phyloP scores from a whole-genome alignment of 2,888 invertebrate species.

The Nomada ruficornis region DNA sequence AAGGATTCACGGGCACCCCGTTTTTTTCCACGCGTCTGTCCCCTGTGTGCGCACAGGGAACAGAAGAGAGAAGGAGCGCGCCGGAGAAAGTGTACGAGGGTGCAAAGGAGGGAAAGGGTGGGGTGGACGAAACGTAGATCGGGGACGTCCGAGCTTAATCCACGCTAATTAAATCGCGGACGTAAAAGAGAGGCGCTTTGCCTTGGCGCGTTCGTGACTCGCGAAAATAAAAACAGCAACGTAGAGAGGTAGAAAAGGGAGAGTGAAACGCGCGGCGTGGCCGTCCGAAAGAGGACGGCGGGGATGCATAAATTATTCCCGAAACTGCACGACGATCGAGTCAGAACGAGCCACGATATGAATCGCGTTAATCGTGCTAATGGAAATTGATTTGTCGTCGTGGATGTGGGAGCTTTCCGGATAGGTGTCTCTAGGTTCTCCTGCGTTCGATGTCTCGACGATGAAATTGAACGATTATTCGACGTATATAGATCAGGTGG shows the following conservation, averaged over 20 bases:
- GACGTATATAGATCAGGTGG: neutral
- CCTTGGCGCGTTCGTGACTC: slow-evolving; percentile 70
- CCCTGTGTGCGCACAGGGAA: neutral
- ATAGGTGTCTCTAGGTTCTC: slow-evolving; percentile 16
- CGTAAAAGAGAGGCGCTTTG: slow-evolving; percentile 68
- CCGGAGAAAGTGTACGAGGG: neutral
- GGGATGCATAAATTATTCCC: slow-evolving; percentile 68
- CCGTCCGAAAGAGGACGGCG: slow-evolving; percentile 45
- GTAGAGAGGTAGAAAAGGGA: slow-evolving; percentile 35
- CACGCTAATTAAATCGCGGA: slow-evolving; percentile 72
- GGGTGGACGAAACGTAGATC: slow-evolving; percentile 55
- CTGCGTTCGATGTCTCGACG: neutral
- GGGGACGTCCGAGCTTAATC: slow-evolving; percentile 69
- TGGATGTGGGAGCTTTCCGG: slow-evolving; percentile 24
- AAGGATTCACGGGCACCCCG: slow-evolving; percentile 54
- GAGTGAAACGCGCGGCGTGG: slow-evolving; percentile 41
- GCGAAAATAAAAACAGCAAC: slow-evolving; percentile 61
- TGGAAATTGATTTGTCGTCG: slow-evolving; percentile 69
- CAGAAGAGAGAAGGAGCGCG: neutral
- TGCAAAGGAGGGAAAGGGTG: neutral
- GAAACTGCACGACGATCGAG: slow-evolving; percentile 58
- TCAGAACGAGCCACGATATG: slow-evolving; percentile 51
- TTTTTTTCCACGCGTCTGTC: slow-evolving; percentile 8
- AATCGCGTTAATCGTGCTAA: slow-evolving; percentile 72
- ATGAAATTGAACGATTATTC: slow-evolving; percentile 6